Evolutionary conservation across 2,113 vertebrate species (phyloP).

Genomic region (Corvus hawaiiensis): DNA sequence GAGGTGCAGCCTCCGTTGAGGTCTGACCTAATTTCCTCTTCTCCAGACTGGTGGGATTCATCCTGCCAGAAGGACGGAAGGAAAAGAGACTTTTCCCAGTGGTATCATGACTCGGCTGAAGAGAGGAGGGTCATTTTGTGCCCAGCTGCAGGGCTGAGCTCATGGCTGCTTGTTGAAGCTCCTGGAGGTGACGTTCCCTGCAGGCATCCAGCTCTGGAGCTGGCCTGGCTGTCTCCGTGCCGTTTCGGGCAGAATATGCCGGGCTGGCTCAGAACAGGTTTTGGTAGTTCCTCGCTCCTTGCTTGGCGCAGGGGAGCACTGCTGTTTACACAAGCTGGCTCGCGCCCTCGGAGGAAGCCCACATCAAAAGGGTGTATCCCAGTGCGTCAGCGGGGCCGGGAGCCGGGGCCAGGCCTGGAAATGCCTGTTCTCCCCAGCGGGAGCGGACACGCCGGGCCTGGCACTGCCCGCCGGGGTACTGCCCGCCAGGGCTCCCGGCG

Average conservation of each 20-base stretch:
- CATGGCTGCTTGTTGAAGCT: background rate
- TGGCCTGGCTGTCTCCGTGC: background rate
- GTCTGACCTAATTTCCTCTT: background rate
- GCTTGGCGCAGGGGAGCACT: background rate
- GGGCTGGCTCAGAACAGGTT: background rate
- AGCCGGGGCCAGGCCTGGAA: background rate
- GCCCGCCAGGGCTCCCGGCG: background rate
- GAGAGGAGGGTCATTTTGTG: background rate
- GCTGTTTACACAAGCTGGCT: background rate
- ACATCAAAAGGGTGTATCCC: background rate
- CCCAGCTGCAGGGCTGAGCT: background rate
- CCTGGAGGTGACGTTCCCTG: background rate
- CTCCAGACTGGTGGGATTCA: background rate
- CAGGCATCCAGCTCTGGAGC: background rate
- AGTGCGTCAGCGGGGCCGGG: background rate
- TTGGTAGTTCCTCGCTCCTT: background rate
- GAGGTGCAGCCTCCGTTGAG: background rate
- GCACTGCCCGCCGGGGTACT: background rate
- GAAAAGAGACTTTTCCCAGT: background rate
- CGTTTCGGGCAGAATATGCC: fast-evolving
- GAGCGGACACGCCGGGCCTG: background rate
- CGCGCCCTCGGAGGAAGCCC: background rate
- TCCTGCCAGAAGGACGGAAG: background rate
- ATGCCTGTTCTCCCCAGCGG: background rate
- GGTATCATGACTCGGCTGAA: background rate